Conservation (phyloP, 2,888 invertebrate genomes). For the Cylloceria caligata region DNA sequence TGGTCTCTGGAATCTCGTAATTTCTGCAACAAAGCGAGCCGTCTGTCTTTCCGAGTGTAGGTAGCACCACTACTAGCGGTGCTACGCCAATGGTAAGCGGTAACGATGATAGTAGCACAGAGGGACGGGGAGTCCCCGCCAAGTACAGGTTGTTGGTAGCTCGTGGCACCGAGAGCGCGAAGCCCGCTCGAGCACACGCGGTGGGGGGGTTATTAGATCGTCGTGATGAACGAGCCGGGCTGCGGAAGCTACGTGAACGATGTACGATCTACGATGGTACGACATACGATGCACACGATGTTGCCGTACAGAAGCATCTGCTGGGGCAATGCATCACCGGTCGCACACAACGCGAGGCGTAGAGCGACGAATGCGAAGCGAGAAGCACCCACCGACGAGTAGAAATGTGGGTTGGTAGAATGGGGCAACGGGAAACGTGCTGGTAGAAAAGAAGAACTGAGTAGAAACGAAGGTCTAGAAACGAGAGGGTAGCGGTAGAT, state of each 20-base stretch:
- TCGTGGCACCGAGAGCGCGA: conserved; percentile 20
- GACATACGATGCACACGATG: conserved; percentile 60
- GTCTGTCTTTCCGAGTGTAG: conserved; percentile 71
- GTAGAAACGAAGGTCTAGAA: conserved; percentile 28
- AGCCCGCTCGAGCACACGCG: conserved; percentile 44
- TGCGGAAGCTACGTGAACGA: conserved; percentile 70
- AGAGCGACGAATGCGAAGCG: conserved; percentile 13
- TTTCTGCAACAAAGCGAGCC: conserved; percentile 79
- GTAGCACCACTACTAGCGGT: neutral
- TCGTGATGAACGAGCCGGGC: conserved; percentile 78
- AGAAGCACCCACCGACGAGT: conserved; percentile 10
- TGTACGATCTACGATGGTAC: conserved; percentile 69
- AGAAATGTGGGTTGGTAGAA: conserved; percentile 26
- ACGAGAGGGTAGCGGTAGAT: conserved; percentile 1
- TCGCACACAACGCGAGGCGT: conserved; percentile 40
- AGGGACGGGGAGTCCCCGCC: neutral
- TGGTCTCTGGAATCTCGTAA: conserved; percentile 76
- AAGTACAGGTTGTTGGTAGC: conserved; percentile 28
- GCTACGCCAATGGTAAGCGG: conserved; percentile 3
- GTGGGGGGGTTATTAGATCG: conserved; percentile 78
- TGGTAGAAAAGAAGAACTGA: conserved; percentile 19
- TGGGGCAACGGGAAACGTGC: conserved; percentile 5
- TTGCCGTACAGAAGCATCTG: conserved; percentile 67
- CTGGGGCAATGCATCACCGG: conserved; percentile 67
- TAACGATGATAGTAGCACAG: neutral